These are phyloP conservation scores for Eudasyphora cyanicolor DNA, from an alignment of 2,888 invertebrate species.

Conservation along the genomic window DNA sequence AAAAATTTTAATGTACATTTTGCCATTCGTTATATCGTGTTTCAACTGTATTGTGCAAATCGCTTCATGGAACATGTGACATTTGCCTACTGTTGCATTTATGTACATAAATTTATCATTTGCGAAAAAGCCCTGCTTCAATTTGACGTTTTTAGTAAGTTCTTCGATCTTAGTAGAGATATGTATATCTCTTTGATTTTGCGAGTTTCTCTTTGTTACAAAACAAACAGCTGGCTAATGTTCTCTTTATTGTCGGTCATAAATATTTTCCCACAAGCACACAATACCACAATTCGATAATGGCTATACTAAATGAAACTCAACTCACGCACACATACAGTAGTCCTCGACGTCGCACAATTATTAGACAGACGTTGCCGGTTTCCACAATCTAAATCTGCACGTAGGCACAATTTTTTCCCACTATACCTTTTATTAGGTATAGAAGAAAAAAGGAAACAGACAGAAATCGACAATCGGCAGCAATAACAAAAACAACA, in stretches of 20 bases:
- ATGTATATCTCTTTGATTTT: slow-evolving; percentile 31
- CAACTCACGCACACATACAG: slow-evolving; percentile 20
- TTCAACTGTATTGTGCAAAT: too few species aligned
- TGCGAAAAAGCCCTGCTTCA: too few species aligned
- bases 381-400: slow-evolving; percentile 57
- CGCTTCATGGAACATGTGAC: too few species aligned
- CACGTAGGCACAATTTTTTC: slow-evolving; percentile 59
- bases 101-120: too few species aligned
- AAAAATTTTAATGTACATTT: too few species aligned
- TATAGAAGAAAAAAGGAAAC: slow-evolving; percentile 12
- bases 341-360: slow-evolving; percentile 24
- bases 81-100: too few species aligned
- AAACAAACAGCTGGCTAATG: neutral
- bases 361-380: slow-evolving; percentile 43
- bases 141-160: too few species aligned
- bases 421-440: slow-evolving; percentile 41
- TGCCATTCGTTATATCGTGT: too few species aligned
- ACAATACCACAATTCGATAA: too few species aligned
- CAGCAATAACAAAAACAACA: slow-evolving; percentile 37
- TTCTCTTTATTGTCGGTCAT: slow-evolving; percentile 26
- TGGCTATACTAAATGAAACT: slow-evolving; percentile 30
- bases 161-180: too few species aligned
- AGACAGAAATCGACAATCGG: too few species aligned
- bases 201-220: neutral
- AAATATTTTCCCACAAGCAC: slow-evolving; percentile 46